A percentile compares a stretch with the other conserved stretches of the same genome.
phyloP scores from a whole-genome alignment of 1,140 invertebrate species.

The Paraescarpia echinospica region DNA sequence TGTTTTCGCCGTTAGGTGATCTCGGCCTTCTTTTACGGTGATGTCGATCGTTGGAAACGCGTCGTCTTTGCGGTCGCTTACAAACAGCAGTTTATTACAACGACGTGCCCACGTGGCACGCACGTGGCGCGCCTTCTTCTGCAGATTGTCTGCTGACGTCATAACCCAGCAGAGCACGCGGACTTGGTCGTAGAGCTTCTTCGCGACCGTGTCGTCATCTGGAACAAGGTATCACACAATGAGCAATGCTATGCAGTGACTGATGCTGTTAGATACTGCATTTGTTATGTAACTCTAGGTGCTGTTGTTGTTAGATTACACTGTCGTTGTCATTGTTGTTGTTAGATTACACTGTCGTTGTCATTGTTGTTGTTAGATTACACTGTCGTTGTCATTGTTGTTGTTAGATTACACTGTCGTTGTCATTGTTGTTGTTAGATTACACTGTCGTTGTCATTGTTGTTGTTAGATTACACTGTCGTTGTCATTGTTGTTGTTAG shows the following conservation, averaged over 20 bases:
- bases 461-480: too few relatives aligned
- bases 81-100: slow-evolving; percentile 27
- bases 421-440: too few relatives aligned
- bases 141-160: slow-evolving; percentile 9
- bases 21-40: slow-evolving; percentile 20
- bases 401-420: too few relatives aligned
- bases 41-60: slow-evolving; percentile 15
- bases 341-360: too few relatives aligned
- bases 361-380: too few relatives aligned
- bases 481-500: too few relatives aligned
- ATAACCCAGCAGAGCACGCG: slow-evolving; percentile 16
- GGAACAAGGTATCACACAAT: background rate
- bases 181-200: background rate
- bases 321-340: too few relatives aligned
- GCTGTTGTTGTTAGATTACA: background rate
- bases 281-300: background rate
- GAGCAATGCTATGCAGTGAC: too few relatives aligned
- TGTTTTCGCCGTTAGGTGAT: slow-evolving; percentile 30
- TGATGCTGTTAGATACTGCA: background rate
- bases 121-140: too few relatives aligned
- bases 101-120: background rate
- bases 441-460: too few relatives aligned
- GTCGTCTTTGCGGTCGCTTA: slow-evolving; percentile 20
- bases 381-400: too few relatives aligned
- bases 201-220: slow-evolving; percentile 11